A percentile compares a stretch with the other conserved stretches of the same genome.
Conservation (phyloP, 2,113 vertebrate genomes). For the Nerophis ophidion region DNA sequence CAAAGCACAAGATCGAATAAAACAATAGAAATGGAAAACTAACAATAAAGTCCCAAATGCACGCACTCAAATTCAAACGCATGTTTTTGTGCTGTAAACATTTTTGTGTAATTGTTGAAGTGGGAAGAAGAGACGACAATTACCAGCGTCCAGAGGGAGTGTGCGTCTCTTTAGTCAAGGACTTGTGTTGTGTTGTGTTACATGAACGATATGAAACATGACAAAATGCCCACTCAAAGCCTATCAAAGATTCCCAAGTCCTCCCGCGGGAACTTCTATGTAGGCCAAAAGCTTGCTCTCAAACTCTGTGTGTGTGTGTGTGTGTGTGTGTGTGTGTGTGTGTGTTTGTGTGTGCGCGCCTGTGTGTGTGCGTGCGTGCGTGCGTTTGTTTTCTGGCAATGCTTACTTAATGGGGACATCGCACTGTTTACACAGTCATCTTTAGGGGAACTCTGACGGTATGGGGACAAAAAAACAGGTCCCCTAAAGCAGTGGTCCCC, state of each 20-base stretch:
- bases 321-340: too few species aligned
- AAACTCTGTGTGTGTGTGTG: slow-evolving; percentile 9
- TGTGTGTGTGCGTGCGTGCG: neutral
- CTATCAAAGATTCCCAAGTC: slow-evolving; percentile 61
- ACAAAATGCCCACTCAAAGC: slow-evolving; percentile 71
- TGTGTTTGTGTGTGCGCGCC: too few species aligned
- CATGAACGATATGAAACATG: slow-evolving; percentile 73
- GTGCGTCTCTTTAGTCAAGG: slow-evolving; percentile 61
- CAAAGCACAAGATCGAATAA: too few species aligned
- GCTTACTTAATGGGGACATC: too few species aligned
- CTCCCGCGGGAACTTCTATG: slow-evolving; percentile 63
- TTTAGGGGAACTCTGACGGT: too few species aligned
- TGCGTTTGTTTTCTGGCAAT: too few species aligned
- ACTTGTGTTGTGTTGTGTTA: slow-evolving; percentile 71
- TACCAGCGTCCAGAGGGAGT: slow-evolving; percentile 60
- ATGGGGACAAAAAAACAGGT: too few species aligned
- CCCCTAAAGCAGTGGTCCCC: too few species aligned
- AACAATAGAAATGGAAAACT: too few species aligned
- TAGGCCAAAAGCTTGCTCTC: slow-evolving; percentile 60
- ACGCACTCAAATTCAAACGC: too few species aligned
- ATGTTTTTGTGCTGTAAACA: neutral
- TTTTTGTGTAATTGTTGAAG: slow-evolving; percentile 20
- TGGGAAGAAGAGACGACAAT: slow-evolving; percentile 33
- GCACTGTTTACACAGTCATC: too few species aligned
- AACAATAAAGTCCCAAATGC: too few species aligned